Evolutionary conservation across 2,113 vertebrate species (phyloP), one percentile per base, ranked within the genome.

Genomic region (Centropristis striata): DNA sequence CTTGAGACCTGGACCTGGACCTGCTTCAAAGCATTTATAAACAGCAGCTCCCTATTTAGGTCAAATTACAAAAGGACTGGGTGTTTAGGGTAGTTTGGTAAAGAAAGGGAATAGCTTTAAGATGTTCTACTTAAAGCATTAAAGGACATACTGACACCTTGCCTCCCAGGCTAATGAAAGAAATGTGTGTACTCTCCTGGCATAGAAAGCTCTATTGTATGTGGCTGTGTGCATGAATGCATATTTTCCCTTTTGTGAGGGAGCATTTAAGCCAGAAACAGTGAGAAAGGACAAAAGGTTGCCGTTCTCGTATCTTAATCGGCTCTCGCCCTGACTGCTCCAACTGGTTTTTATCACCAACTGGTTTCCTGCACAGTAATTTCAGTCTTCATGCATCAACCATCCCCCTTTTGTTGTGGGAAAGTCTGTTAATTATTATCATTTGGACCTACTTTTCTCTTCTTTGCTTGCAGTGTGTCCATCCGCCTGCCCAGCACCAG

Each of bases 401-500:
- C 76, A 6, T 32, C 6, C 32, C 32, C 6, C 32, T 32, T 82
- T 78, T 91, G 86, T 78, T 85, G 82, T 89, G 72, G 83, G 57
- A 83, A 86, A 58, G 44, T 47, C 60, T 87, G 63, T 37, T 61
- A 71, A 69, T 87, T 71, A 73, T 86, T 78, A 81, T 89, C 70
- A 63, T 67, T 91, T 60, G 16, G 39, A 61, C 84, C 84, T 83
- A 58, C 63, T 80, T 89, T 66, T 77, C 63, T 80, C 88, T 66
- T 77, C 47, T 68, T 25, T 64, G 46, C 71, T 79, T 12, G 2
- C 92, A 99, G 97, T 10, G 92, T 99, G 75, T 98, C 97, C 93
- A 99, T 99, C 91, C 97, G 97, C 41, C 92, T 99, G 81, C 98
- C 98, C 85, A 99, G 98, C 94, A 97, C 96, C 92, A 97, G 97